These are phyloP conservation scores for Labia minor DNA, from an alignment of 2,888 invertebrate genomes.

Conservation along the genomic window DNA sequence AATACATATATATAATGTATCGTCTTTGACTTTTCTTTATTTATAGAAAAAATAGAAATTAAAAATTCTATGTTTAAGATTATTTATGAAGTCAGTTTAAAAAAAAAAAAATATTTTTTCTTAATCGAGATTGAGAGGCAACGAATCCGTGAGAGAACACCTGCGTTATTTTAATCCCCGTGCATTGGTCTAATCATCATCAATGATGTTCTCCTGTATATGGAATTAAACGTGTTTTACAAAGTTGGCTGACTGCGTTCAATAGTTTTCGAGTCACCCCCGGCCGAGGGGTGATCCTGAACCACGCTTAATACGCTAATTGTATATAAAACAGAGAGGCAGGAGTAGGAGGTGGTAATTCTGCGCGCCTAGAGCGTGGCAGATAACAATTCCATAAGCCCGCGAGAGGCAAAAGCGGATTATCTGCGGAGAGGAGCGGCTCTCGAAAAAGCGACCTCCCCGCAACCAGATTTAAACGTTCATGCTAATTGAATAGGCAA, in stretches of 20 bases:
- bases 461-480: constrained; percentile 25
- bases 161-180: background rate
- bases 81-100: too few species aligned
- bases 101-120: too few species aligned
- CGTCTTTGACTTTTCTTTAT: too few species aligned
- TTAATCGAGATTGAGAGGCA: too few species aligned
- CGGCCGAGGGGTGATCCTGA: background rate
- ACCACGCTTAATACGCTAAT: constrained; percentile 9
- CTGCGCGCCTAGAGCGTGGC: constrained; percentile 21
- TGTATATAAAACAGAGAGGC: background rate
- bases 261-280: background rate
- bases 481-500: constrained; percentile 27
- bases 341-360: constrained; percentile 17
- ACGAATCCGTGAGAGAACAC: background rate
- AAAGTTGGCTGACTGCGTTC: constrained; percentile 8
- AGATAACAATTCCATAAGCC: constrained; percentile 28
- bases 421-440: constrained; percentile 18
- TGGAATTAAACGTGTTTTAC: constrained; percentile 13
- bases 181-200: background rate
- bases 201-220: background rate
- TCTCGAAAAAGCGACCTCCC: constrained; percentile 18
- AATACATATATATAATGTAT: too few species aligned
- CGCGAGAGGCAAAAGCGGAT: constrained; percentile 25
- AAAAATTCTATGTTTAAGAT: too few species aligned
- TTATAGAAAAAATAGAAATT: too few species aligned